Percentiles rank a stretch among this genome's conserved stretches.
Evolutionary conservation across 2,113 vertebrate species (phyloP).

Genomic region (Cariama cristata): DNA sequence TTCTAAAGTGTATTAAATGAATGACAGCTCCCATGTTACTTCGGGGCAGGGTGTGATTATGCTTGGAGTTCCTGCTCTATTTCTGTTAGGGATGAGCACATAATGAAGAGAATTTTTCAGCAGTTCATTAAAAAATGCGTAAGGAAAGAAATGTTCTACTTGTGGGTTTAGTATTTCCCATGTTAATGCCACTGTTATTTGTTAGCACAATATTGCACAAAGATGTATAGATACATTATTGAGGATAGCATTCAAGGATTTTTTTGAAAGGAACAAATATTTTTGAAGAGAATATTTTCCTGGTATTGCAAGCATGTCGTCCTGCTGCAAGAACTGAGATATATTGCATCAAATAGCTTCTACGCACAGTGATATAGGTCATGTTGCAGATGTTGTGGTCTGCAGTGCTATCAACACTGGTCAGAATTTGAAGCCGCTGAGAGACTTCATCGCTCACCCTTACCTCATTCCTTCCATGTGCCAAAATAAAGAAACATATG

Average conservation of each 20-base stretch:
- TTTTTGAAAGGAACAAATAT: not conserved
- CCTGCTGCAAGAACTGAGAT: slow-evolving; percentile 8
- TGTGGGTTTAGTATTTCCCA: not conserved
- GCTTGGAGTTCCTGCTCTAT: not conserved
- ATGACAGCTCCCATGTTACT: not conserved
- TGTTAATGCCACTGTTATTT: not conserved
- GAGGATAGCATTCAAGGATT: not conserved
- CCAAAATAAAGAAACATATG: slow-evolving; percentile 64
- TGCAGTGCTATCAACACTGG: slow-evolving; percentile 50
- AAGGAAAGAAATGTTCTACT: not conserved
- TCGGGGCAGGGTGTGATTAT: accelerated
- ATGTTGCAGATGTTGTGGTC: slow-evolving; percentile 50
- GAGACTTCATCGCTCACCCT: slow-evolving; percentile 64
- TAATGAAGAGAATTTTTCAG: not conserved
- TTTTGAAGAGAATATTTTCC: slow-evolving; percentile 4
- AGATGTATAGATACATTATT: not conserved
- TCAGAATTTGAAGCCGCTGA: slow-evolving; percentile 63
- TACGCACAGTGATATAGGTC: not conserved
- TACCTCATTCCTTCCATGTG: slow-evolving; percentile 64
- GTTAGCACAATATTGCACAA: not conserved
- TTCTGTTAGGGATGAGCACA: not conserved
- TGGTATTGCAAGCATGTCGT: not conserved
- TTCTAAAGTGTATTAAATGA: not conserved
- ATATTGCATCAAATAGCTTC: slow-evolving; percentile 17
- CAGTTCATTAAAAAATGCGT: not conserved